Conservation (phyloP, 2,888 invertebrate species). For the Dromius quadrimaculatus region DNA sequence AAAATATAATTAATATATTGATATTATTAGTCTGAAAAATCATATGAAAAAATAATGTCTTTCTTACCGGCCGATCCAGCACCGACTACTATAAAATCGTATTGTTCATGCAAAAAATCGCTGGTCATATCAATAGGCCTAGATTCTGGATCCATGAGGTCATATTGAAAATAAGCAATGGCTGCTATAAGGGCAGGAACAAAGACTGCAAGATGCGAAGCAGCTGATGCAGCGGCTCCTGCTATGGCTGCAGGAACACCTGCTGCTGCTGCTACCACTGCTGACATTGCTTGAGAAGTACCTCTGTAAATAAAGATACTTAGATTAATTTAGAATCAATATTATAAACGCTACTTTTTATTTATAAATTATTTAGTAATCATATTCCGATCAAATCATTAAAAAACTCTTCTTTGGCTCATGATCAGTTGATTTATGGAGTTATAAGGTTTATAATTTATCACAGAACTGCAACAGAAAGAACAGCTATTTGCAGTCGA, state of each 20-base stretch:
- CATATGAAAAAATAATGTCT: constrained; percentile 53
- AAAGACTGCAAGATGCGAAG: constrained; percentile 82
- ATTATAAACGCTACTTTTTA: too few species aligned
- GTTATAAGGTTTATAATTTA: too few species aligned
- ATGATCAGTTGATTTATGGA: too few species aligned
- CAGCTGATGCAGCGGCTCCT: constrained; percentile 76
- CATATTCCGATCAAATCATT: too few species aligned
- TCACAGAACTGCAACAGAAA: too few species aligned
- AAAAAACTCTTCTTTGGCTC: too few species aligned
- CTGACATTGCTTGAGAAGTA: constrained; percentile 71
- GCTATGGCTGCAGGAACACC: constrained; percentile 75
- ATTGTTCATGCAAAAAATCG: constrained; percentile 74
- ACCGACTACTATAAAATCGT: constrained; percentile 89
- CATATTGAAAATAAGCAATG: constrained; percentile 88
- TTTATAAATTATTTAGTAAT: too few species aligned
- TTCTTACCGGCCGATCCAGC: constrained; percentile 84
- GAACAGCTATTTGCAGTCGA: too few species aligned
- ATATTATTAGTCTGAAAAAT: too few species aligned
- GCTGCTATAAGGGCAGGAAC: constrained; percentile 87
- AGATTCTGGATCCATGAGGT: constrained; percentile 86
- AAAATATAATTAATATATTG: not conserved
- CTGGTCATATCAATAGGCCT: constrained; percentile 79
- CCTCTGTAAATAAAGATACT: too few species aligned
- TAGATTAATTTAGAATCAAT: too few species aligned
- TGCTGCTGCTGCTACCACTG: constrained; percentile 67